Evolutionary conservation across 2,888 invertebrate genomes (phyloP), one percentile per base, ranked within the genome.

Genomic region (Sialis lutaria): DNA sequence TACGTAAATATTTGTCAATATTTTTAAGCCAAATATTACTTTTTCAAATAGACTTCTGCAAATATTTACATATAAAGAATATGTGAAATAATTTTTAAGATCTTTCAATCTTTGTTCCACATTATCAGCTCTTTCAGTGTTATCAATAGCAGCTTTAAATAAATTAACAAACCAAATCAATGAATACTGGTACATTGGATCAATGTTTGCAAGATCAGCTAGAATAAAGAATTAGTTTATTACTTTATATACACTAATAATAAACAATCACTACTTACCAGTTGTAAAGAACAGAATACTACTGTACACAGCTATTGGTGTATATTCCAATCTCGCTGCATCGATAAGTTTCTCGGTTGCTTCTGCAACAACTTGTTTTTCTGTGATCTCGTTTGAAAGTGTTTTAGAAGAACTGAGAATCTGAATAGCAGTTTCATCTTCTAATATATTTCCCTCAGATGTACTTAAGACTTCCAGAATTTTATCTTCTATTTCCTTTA

Each of bases 171-270:
- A 95, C 95, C 95, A 96, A 3, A 77, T 77, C 55, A 96, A 68
- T 0, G 93, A 93, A 64, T 93, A 96, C 62, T 95, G 93, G 65
- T 96, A 96, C 95, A 95, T 95, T 2, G 93, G 92, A 67, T 96
- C 93, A 54, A 96, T 89, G 58, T 86, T 82, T 6, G 90, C 84
- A 58, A 96, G 65, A 49, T 90, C 86, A 49, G 80, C 86, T 83
- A 60, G 45, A 66, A 66, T 49, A 37, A 45, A 53, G 22, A 9
- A 6, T 7, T 2, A 9, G 2, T 41, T 10, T 35, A 39, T 22
- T 22, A 22, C 22, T 22, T 22, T 10, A 22, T 12, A 45, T 32
- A 43, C 13, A 40, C 30, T 9, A 42, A 5, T 42, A 31, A 30
- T n/a, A 13, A 10, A 5, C 22, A 41, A 45, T 30, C 22, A 37